These are phyloP conservation scores for Gavia stellata DNA, from an alignment of 2,113 vertebrate genomes.

Conservation along the genomic window DNA sequence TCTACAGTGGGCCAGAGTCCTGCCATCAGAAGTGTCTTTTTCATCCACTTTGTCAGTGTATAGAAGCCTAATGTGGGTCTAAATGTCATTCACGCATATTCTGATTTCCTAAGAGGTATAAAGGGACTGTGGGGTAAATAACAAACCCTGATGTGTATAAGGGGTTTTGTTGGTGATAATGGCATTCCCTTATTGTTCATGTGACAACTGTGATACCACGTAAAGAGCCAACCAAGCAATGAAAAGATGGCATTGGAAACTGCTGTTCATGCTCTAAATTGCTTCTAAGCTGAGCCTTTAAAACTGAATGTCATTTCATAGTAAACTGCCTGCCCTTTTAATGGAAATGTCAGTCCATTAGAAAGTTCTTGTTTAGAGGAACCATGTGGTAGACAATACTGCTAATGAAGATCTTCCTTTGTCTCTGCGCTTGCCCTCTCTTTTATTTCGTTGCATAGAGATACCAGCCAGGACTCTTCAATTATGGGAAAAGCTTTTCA, in stretches of 20 bases:
- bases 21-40: not conserved
- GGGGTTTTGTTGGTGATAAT: not conserved
- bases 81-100: not conserved
- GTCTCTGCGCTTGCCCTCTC: not conserved
- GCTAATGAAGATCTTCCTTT: slow-evolving; percentile 47
- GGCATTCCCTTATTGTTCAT: not conserved
- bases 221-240: not conserved
- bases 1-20: not conserved
- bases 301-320: slow-evolving; percentile 18
- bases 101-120: not conserved
- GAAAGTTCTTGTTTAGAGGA: slow-evolving; percentile 41
- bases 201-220: not conserved
- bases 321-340: slow-evolving; percentile 39
- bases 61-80: not conserved
- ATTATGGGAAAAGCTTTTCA: slow-evolving; percentile 53
- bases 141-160: not conserved
- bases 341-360: slow-evolving; percentile 48
- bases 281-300: slow-evolving; percentile 4
- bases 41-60: not conserved
- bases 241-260: not conserved
- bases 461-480: slow-evolving; percentile 41
- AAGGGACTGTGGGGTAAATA: not conserved
- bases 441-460: slow-evolving; percentile 9
- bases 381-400: slow-evolving; percentile 33
- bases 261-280: not conserved